These are phyloP conservation scores for Blastomussa wellsi DNA, from an alignment of 92 coral and sea anemone genomes.

Conservation along the genomic window DNA sequence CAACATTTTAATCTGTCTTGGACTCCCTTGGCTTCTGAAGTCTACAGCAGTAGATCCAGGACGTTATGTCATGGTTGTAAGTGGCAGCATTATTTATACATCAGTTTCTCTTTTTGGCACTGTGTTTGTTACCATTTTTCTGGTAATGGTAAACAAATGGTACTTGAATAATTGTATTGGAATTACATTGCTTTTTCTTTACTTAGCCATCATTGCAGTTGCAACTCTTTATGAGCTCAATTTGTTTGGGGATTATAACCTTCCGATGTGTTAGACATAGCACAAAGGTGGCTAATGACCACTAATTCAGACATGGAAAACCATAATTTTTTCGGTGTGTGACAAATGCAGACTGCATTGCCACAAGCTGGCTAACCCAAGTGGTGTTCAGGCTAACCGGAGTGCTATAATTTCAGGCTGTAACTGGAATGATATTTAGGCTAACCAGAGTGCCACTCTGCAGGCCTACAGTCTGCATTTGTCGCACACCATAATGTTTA, in stretches of 20 bases:
- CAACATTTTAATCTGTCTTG: constrained; percentile 78
- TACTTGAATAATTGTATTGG: constrained; percentile 65
- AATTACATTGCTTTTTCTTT: constrained; percentile 52
- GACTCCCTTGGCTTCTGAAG: constrained; percentile 80
- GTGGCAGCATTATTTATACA: constrained; percentile 71
- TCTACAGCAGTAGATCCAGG: constrained; percentile 61
- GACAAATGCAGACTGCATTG: no score
- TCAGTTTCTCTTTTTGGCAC: constrained; percentile 73
- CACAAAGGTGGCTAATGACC: no score
- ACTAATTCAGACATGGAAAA: no score
- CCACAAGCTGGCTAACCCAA: no score
- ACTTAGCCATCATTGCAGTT: constrained; percentile 61
- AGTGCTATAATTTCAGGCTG: no score
- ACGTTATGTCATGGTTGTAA: constrained; percentile 53
- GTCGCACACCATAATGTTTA: no score
- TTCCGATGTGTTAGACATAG: constrained; percentile 45
- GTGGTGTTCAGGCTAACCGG: no score
- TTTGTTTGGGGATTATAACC: constrained; percentile 63
- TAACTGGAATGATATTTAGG: no score
- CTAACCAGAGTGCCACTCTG: no score
- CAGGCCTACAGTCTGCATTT: no score
- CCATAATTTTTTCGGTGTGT: neutral
- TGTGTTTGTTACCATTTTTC: constrained; percentile 56
- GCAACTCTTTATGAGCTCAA: constrained; percentile 77
- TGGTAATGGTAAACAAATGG: constrained; percentile 68